Evolutionary conservation across 2,888 invertebrate genomes (phyloP), one percentile per base, ranked within the genome.

Genomic region (Melipona beecheii): DNA sequence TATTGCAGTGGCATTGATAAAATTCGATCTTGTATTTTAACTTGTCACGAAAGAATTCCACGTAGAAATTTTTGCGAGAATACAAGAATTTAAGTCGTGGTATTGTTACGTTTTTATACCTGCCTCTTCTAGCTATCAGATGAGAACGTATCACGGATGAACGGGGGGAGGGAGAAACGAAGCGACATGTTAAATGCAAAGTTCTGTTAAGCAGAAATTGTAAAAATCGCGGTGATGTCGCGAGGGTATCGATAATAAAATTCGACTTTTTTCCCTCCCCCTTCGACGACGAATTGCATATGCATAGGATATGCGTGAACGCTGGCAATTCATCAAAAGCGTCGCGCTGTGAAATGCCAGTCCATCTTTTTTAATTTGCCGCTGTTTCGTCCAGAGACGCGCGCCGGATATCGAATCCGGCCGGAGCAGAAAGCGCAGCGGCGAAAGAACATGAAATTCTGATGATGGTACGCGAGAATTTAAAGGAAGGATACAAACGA

Each of bases 251-350:
- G 72, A 68, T 73, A 62, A 81, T 81, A 68, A 78, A 78, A 81
- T 81, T 78, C 62, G 17, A 50, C 36, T 64, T 49, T 60, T 77
- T 49, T n/a, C 27, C 21, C 66, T 17, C 27, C 21, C 21, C 21
- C 13, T 6, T 27, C 31, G 9, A 36, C 9, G 73, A 78, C 70
- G 52, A 83, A 31, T 31, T 71, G 85, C 86, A 78, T 86, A 86
- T 82, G 78, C 80, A 77, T 74, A 73, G 73, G 76, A 83, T 49
- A 60, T 71, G 71, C 86, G 76, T 73, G 83, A 60, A 74, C 58
- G 78, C 9, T 49, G 31, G 83, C 66, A 76, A 83, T 86, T 86
- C 78, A 83, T 86, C 86, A 86, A 86, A 82, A 69, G 43, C 43
- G 78, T 75, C 75, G 75, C 62, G 43, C 73, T 69, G 62, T 69